These are phyloP conservation scores for Zaprionus vittiger DNA, from an alignment of 1,140 invertebrate species.

Conservation along the genomic window DNA sequence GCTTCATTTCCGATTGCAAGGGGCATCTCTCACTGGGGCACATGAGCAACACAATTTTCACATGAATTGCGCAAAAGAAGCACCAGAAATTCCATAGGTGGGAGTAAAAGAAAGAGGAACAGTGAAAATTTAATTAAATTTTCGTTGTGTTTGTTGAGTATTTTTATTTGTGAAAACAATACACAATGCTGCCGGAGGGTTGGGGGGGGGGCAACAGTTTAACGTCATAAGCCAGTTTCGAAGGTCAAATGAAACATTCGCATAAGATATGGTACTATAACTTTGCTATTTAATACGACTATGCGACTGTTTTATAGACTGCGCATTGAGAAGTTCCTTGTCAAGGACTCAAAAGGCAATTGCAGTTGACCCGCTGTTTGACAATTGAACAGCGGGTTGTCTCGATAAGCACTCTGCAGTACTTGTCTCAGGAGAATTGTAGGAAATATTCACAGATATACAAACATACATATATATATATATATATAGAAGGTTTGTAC, in stretches of 20 bases:
- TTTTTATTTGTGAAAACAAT: constrained; percentile 40
- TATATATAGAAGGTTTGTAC: background rate
- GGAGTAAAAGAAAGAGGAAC: background rate
- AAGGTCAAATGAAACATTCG: background rate
- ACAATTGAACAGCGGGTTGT: constrained; percentile 27
- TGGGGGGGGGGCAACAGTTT: background rate
- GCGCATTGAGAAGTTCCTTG: background rate
- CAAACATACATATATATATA: background rate
- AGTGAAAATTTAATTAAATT: constrained; percentile 65
- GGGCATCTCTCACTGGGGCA: constrained; percentile 4
- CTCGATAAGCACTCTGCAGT: constrained; percentile 16
- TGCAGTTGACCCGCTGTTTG: background rate
- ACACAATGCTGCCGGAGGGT: constrained; percentile 1
- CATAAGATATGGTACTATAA: background rate
- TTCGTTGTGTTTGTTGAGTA: constrained; percentile 11
- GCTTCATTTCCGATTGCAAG: constrained; percentile 6
- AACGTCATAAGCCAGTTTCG: background rate
- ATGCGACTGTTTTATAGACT: background rate
- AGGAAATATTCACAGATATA: background rate
- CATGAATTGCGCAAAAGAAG: constrained; percentile 11
- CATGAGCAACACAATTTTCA: constrained; percentile 12
- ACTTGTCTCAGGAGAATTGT: constrained; percentile 16
- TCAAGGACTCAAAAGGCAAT: constrained; percentile 9
- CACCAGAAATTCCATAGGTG: constrained; percentile 3
- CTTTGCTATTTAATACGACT: background rate